These are phyloP conservation scores for Protaetia brevitarsis DNA, from an alignment of 1,140 invertebrate genomes.

Conservation along the genomic window DNA sequence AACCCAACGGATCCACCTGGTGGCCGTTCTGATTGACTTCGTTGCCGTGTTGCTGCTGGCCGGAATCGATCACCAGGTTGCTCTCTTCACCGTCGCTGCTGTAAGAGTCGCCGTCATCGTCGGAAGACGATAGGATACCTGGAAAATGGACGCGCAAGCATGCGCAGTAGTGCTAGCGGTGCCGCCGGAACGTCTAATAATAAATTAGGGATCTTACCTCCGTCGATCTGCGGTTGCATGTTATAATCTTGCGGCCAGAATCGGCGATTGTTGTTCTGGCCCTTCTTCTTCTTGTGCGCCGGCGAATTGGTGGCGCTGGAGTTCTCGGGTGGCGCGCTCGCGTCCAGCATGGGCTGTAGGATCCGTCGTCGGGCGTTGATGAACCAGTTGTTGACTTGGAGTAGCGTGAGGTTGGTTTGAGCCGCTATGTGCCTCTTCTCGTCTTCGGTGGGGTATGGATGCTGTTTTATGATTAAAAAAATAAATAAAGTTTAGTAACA, in stretches of 20 bases:
- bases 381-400: slow-evolving; percentile 88
- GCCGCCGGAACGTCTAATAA: not conserved
- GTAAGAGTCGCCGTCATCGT: slow-evolving; percentile 48
- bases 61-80: slow-evolving; percentile 43
- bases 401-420: slow-evolving; percentile 81
- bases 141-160: slow-evolving; percentile 26
- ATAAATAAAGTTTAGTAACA: no score
- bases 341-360: slow-evolving; percentile 88
- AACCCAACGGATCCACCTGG: slow-evolving; percentile 33
- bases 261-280: slow-evolving; percentile 52
- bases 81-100: slow-evolving; percentile 47
- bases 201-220: slow-evolving; percentile 32
- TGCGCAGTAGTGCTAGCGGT: not conserved
- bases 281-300: slow-evolving; percentile 44
- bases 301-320: slow-evolving; percentile 42
- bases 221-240: slow-evolving; percentile 49
- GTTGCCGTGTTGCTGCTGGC: slow-evolving; percentile 28
- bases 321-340: slow-evolving; percentile 46
- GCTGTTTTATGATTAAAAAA: slow-evolving; percentile 51
- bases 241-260: slow-evolving; percentile 60
- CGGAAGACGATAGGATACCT: slow-evolving; percentile 48
- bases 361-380: slow-evolving; percentile 92
- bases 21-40: slow-evolving; percentile 43
- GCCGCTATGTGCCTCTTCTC: slow-evolving; percentile 85
- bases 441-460: slow-evolving; percentile 91